Conservation (phyloP, 2,797 vertebrate genomes). For the Falco concolor region DNA sequence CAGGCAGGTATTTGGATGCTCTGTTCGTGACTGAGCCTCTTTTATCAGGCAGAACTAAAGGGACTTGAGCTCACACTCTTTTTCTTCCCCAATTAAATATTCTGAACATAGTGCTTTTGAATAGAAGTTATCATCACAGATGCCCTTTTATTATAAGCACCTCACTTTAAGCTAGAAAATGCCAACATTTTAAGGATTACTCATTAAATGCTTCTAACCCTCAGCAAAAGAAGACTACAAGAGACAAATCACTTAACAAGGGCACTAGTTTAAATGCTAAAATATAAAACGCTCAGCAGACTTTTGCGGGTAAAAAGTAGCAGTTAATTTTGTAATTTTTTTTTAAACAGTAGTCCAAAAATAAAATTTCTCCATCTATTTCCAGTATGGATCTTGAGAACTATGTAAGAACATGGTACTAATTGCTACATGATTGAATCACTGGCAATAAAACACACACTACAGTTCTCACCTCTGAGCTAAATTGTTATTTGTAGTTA, state of each 20-base stretch:
- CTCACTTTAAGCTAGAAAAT: not conserved
- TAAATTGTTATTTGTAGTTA: slow-evolving; percentile 47
- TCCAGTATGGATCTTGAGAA: slow-evolving; percentile 42
- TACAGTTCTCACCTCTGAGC: slow-evolving; percentile 37
- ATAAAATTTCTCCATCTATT: slow-evolving; percentile 45
- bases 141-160: not conserved
- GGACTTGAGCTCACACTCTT: not conserved
- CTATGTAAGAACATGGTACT: slow-evolving; percentile 53
- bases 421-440: slow-evolving; percentile 47
- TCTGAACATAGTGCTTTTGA: not conserved
- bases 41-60: not conserved
- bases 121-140: not conserved
- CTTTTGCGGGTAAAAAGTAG: not conserved
- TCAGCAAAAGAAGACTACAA: slow-evolving; percentile 4
- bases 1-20: not conserved
- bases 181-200: not conserved
- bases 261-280: slow-evolving; percentile 42
- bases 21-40: not conserved
- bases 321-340: not conserved
- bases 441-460: slow-evolving; percentile 43
- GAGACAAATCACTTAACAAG: not conserved
- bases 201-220: slow-evolving; percentile 20
- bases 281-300: slow-evolving; percentile 52
- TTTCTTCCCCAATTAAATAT: not conserved
- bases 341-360: slow-evolving; percentile 47